phyloP scores from a whole-genome alignment of 2,113 vertebrate genomes.

The Emberiza fucata region DNA sequence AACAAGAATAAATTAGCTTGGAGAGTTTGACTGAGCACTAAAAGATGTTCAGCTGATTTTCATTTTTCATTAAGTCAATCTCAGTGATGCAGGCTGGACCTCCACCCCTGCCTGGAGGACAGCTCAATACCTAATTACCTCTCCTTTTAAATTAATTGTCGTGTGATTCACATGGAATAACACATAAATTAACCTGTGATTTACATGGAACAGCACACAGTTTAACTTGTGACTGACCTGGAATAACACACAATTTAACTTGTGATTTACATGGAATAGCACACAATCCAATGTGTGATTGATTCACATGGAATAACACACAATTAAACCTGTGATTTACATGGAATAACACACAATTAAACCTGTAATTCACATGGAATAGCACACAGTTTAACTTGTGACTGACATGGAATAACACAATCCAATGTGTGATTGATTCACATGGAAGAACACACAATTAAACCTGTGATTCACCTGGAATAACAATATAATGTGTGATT shows the following conservation, averaged over 20 bases:
- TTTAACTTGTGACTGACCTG: too few species aligned
- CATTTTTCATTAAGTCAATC: background rate
- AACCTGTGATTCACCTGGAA: too few species aligned
- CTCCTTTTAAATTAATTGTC: background rate
- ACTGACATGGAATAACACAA: background rate
- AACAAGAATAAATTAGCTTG: background rate
- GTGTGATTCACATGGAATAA: too few species aligned
- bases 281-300: too few species aligned
- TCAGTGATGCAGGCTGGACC: background rate
- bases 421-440: background rate
- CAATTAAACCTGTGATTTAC: fast-evolving
- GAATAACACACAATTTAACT: too few species aligned
- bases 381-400: fast-evolving
- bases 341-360: background rate
- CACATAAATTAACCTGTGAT: background rate
- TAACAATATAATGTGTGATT: fast-evolving
- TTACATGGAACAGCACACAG: background rate
- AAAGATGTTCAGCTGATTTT: background rate
- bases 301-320: too few species aligned
- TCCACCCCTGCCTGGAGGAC: background rate
- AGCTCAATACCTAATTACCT: background rate
- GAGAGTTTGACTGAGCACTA: background rate
- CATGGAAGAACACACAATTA: background rate
- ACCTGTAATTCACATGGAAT: background rate
- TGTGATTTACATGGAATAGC: fast-evolving